Evolutionary conservation across 2,797 vertebrate genomes (phyloP).

Genomic region (Lepilemur septentrionalis): DNA sequence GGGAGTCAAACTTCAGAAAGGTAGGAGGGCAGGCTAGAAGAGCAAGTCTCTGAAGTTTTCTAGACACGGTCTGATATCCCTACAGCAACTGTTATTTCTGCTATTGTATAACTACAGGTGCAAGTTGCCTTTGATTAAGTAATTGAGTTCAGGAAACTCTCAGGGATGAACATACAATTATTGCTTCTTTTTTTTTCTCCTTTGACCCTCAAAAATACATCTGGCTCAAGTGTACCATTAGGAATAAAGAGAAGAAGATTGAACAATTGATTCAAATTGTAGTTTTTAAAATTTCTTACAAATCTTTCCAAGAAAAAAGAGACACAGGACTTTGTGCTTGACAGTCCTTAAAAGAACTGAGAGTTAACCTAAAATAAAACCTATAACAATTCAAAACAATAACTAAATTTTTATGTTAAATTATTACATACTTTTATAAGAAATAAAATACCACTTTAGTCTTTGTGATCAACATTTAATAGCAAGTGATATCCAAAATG

Average conservation of each 20-base stretch:
- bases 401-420: not conserved
- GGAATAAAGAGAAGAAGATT: not conserved
- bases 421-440: not conserved
- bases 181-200: slow-evolving; percentile 47
- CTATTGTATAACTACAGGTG: not conserved
- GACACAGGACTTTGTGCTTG: not conserved
- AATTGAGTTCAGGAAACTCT: slow-evolving; percentile 59
- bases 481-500: not conserved
- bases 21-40: not conserved
- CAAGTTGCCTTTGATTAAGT: slow-evolving; percentile 56
- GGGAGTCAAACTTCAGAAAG: not conserved
- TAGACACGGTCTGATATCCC: not conserved
- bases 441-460: not conserved
- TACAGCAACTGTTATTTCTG: not conserved
- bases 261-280: not conserved
- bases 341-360: not conserved
- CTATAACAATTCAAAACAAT: not conserved
- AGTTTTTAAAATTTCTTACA: slow-evolving; percentile 46
- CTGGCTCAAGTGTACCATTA: slow-evolving; percentile 29
- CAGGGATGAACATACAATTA: slow-evolving; percentile 64
- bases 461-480: not conserved
- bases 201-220: slow-evolving; percentile 49
- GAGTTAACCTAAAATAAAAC: not conserved
- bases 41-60: not conserved
- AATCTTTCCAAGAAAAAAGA: slow-evolving; percentile 38